phyloP scores from a whole-genome alignment of 2,888 invertebrate genomes.

The Caenorhabditis wallacei region DNA sequence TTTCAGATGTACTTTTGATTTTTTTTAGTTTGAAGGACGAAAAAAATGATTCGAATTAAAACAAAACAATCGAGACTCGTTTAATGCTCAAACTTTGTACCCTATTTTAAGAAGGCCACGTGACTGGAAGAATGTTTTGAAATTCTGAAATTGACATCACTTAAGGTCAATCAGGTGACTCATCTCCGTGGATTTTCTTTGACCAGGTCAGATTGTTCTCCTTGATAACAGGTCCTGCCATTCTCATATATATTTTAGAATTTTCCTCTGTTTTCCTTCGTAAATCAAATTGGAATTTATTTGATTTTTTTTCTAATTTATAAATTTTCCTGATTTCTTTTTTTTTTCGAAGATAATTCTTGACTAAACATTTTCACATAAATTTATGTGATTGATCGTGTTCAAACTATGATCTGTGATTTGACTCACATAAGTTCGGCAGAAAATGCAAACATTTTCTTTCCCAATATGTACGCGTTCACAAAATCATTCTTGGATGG shows the following conservation, averaged over 20 bases:
- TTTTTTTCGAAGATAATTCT: background rate
- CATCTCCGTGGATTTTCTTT: slow-evolving; percentile 32
- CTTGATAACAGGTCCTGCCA: background rate
- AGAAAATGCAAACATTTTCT: too few species aligned
- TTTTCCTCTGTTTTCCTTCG: background rate
- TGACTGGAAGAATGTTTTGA: slow-evolving; percentile 8
- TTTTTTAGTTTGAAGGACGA: background rate
- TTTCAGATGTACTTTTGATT: background rate
- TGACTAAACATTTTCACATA: too few species aligned
- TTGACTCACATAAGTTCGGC: too few species aligned
- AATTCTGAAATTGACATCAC: slow-evolving; percentile 42
- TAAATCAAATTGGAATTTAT: background rate
- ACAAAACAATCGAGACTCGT: background rate
- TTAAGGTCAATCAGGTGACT: slow-evolving; percentile 21
- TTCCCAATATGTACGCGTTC: too few species aligned
- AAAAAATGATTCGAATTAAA: background rate
- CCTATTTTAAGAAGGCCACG: slow-evolving; percentile 12
- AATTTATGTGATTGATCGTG: too few species aligned
- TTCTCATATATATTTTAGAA: slow-evolving; percentile 5
- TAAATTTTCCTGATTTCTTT: background rate
- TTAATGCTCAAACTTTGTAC: slow-evolving; percentile 20
- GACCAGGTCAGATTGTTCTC: slow-evolving; percentile 22
- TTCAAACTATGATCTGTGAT: too few species aligned
- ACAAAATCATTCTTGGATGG: too few species aligned
- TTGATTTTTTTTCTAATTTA: background rate